phyloP scores from a whole-genome alignment of 2,888 invertebrate genomes.

The Ochlodes sylvanus region DNA sequence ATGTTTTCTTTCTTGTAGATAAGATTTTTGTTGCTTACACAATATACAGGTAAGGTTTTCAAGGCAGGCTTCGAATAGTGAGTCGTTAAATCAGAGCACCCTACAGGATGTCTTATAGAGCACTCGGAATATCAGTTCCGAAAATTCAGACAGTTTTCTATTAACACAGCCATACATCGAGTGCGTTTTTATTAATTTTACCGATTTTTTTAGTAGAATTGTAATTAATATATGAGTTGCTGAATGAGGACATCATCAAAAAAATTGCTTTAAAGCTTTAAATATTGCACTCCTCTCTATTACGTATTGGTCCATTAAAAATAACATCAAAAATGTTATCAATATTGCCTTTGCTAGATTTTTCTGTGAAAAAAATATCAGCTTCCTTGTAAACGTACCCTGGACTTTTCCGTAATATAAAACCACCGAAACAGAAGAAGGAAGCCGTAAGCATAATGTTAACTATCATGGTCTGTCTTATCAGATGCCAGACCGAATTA shows the following conservation, averaged over 20 bases:
- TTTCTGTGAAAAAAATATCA: background rate
- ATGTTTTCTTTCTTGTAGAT: constrained; percentile 11
- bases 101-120: background rate
- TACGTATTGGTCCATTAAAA: too few species aligned
- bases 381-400: constrained; percentile 16
- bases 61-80: background rate
- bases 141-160: too few species aligned
- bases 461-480: constrained; percentile 36
- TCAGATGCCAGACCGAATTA: constrained; percentile 38
- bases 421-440: constrained; percentile 26
- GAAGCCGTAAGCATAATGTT: constrained; percentile 36
- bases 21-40: constrained; percentile 19
- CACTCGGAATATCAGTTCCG: too few species aligned
- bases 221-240: too few species aligned
- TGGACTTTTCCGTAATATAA: constrained; percentile 5
- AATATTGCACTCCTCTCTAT: too few species aligned
- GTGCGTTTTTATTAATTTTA: too few species aligned
- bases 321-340: too few species aligned
- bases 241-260: too few species aligned
- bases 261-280: too few species aligned
- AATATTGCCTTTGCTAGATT: too few species aligned
- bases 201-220: too few species aligned
- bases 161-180: too few species aligned
- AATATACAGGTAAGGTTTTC: constrained; percentile 25
- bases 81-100: constrained; percentile 6